A percentile compares a stretch with the other conserved stretches of the same genome.
Evolutionary conservation across 1,140 invertebrate species (phyloP).

Genomic region (Drusus annulatus): DNA sequence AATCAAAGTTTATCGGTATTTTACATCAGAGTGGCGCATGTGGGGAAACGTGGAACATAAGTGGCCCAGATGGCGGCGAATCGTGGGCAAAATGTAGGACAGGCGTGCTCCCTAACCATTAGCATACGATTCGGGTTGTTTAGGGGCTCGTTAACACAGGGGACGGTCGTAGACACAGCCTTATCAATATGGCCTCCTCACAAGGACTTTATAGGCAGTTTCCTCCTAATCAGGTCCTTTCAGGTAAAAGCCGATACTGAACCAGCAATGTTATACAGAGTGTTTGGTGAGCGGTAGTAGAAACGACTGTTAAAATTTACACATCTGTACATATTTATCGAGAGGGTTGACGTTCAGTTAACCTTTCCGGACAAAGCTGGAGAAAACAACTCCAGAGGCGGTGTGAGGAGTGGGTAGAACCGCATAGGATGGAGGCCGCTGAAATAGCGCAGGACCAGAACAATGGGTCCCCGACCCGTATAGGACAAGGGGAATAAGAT

Average conservation of each 20-base stretch:
- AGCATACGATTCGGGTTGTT: conserved; percentile 44
- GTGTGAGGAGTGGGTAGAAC: too few species aligned
- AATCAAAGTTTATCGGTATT: neutral
- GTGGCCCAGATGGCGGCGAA: neutral
- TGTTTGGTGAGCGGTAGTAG: too few species aligned
- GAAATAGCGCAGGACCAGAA: too few species aligned
- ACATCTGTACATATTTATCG: too few species aligned
- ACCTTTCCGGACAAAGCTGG: too few species aligned
- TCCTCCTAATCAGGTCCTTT: conserved; percentile 23
- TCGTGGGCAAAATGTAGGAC: conserved; percentile 19
- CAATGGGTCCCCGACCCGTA: too few species aligned
- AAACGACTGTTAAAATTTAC: too few species aligned
- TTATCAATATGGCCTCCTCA: conserved; percentile 20
- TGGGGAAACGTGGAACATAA: neutral
- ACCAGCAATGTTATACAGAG: neutral
- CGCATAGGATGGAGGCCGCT: too few species aligned
- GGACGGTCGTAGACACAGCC: conserved; percentile 36
- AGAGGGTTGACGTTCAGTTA: too few species aligned
- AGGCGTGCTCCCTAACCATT: conserved; percentile 34
- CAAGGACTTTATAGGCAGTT: conserved; percentile 31
- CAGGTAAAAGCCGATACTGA: conserved; percentile 7
- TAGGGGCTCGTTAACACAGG: conserved; percentile 31
- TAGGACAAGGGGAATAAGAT: too few species aligned
- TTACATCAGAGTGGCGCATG: too few species aligned
- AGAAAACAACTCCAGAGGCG: too few species aligned